phyloP scores from a whole-genome alignment of 1,140 invertebrate genomes.

The Augochlora pura region DNA sequence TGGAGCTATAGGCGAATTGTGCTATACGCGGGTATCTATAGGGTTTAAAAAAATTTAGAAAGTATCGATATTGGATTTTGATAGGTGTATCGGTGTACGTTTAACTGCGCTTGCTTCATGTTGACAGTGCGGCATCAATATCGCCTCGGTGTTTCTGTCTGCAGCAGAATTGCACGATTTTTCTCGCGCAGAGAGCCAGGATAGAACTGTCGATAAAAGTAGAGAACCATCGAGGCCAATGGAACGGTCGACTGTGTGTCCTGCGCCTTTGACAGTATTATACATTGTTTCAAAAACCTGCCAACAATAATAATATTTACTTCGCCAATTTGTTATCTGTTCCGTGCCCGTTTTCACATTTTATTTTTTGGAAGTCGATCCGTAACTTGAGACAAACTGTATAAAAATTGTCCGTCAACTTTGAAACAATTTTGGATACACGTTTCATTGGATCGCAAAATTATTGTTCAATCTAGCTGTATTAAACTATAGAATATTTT shows the following conservation, averaged over 20 bases:
- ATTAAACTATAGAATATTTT: too few species aligned
- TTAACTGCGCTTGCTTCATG: conserved; percentile 33
- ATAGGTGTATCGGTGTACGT: conserved; percentile 37
- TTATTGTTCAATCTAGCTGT: too few species aligned
- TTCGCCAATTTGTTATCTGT: background rate
- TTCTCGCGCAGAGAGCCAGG: conserved; percentile 12
- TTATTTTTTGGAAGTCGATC: too few species aligned
- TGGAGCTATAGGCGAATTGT: background rate
- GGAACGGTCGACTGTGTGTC: background rate
- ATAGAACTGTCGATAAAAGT: conserved; percentile 34
- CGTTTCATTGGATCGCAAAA: too few species aligned
- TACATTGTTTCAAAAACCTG: background rate
- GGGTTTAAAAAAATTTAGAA: conserved; percentile 37
- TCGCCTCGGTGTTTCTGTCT: conserved; percentile 40
- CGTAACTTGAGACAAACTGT: too few species aligned
- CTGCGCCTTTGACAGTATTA: background rate
- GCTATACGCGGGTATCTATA: conserved; percentile 25
- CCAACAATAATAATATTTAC: background rate
- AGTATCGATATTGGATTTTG: conserved; percentile 44
- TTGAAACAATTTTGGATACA: too few species aligned
- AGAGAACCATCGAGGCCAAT: background rate
- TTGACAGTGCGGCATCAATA: conserved; percentile 44
- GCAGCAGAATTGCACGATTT: conserved; percentile 32
- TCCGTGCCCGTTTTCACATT: too few species aligned
- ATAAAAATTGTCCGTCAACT: too few species aligned